Conservation (phyloP, 1,140 invertebrate species). For the Zaprionus nigranus region DNA sequence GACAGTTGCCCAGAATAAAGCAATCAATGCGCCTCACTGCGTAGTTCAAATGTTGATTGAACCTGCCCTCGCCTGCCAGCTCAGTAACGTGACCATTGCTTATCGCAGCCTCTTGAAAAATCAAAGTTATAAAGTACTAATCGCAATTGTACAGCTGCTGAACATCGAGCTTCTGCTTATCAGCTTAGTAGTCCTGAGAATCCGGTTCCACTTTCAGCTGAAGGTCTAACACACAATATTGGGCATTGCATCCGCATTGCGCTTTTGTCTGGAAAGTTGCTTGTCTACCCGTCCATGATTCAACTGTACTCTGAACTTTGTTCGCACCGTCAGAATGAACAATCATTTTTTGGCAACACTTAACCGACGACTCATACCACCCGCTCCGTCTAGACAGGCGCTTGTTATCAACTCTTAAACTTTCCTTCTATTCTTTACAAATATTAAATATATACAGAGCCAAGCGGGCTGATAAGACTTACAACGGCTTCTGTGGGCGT, state of each 20-base stretch:
- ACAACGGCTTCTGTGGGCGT: conserved; percentile 20
- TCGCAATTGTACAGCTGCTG: not conserved
- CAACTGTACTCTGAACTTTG: conserved; percentile 18
- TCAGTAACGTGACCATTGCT: conserved; percentile 16
- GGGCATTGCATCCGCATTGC: conserved; percentile 60
- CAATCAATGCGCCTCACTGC: conserved; percentile 14
- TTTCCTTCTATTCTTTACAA: not conserved
- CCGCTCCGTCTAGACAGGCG: not conserved
- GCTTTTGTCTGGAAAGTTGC: not conserved
- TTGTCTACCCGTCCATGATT: not conserved
- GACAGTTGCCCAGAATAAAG: not conserved
- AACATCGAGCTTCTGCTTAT: conserved; percentile 41
- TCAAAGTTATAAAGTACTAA: conserved; percentile 8
- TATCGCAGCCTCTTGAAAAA: conserved; percentile 26
- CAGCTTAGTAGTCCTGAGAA: conserved; percentile 32
- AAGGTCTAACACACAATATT: conserved; percentile 21
- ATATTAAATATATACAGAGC: conserved; percentile 47
- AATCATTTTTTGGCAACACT: conserved; percentile 9
- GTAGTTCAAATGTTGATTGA: conserved; percentile 34
- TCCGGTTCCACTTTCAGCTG: conserved; percentile 57
- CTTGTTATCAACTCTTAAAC: conserved; percentile 25
- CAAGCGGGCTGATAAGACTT: conserved; percentile 53
- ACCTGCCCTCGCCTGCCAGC: conserved; percentile 6
- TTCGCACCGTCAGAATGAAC: conserved; percentile 22
- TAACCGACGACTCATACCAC: not conserved